These are phyloP conservation scores for Myotis myotis DNA, from an alignment of 2,797 vertebrate species.

Conservation along the genomic window DNA sequence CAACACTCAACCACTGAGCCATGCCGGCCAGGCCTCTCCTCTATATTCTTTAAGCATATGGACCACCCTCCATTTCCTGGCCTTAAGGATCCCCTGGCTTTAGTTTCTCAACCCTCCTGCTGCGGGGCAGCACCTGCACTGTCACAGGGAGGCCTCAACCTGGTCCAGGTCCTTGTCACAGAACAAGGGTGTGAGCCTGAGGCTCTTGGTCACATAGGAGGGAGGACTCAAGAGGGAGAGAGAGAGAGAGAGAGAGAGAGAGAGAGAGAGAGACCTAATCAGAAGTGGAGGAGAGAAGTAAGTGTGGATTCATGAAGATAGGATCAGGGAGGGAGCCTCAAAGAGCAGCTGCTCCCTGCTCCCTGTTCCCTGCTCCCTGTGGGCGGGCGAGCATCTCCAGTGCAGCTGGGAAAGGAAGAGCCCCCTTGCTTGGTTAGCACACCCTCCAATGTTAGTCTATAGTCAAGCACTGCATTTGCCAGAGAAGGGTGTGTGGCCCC, in stretches of 20 bases:
- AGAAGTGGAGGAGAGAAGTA: neutral
- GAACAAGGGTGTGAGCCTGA: neutral
- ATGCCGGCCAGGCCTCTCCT: rapidly evolving
- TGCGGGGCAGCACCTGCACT: neutral
- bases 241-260: neutral
- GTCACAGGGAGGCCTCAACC: neutral
- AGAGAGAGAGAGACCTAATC: neutral
- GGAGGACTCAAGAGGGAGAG: neutral
- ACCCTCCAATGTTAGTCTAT: neutral
- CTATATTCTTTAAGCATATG: neutral
- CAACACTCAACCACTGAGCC: too few relatives aligned
- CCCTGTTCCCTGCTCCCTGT: too few relatives aligned
- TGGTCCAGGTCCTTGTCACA: neutral
- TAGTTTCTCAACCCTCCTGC: neutral
- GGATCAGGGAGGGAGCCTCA: neutral
- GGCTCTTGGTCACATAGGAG: neutral
- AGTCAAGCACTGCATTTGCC: neutral
- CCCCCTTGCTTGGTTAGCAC: neutral
- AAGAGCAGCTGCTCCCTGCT: neutral
- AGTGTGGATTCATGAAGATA: neutral
- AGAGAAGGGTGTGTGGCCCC: neutral
- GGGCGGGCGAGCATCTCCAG: neutral
- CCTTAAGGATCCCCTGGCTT: neutral
- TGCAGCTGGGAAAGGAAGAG: neutral
- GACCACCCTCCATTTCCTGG: neutral